These are phyloP conservation scores for Lasius fuliginosus DNA, from an alignment of 2,888 invertebrate genomes.

Conservation along the genomic window DNA sequence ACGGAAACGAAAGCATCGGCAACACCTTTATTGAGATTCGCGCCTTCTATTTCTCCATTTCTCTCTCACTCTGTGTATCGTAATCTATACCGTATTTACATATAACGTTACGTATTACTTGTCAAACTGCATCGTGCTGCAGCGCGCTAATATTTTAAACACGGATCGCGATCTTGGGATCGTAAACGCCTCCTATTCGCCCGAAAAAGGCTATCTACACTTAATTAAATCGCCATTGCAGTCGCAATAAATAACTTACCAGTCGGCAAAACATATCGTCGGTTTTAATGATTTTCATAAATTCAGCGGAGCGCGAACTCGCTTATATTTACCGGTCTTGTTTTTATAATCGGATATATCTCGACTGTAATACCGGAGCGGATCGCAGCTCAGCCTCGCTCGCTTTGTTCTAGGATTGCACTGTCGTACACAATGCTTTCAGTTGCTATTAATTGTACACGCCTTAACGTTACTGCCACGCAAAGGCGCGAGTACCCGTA, in stretches of 20 bases:
- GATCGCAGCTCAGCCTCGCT: slow-evolving; percentile 33
- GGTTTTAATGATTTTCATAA: slow-evolving; percentile 37
- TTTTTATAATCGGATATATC: slow-evolving; percentile 51
- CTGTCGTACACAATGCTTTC: slow-evolving; percentile 30
- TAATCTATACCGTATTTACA: slow-evolving; percentile 31
- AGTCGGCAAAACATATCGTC: slow-evolving; percentile 2
- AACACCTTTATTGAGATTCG: slow-evolving; percentile 4
- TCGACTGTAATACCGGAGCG: slow-evolving; percentile 18
- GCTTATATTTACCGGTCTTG: slow-evolving; percentile 34
- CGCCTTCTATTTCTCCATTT: neutral
- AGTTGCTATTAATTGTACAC: slow-evolving; percentile 33
- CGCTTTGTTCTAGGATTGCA: slow-evolving; percentile 45
- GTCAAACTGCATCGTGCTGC: neutral
- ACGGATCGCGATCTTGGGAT: neutral
- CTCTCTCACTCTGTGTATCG: neutral
- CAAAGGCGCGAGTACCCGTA: slow-evolving; percentile 42
- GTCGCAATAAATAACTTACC: slow-evolving; percentile 43
- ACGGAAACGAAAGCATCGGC: slow-evolving; percentile 50
- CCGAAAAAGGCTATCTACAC: slow-evolving; percentile 11
- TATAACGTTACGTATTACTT: slow-evolving; percentile 5
- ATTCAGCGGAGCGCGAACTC: slow-evolving; percentile 5
- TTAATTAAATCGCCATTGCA: slow-evolving; percentile 41
- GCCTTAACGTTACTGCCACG: slow-evolving; percentile 23
- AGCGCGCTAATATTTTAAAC: neutral
- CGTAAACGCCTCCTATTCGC: neutral